Evolutionary conservation across 2,113 vertebrate genomes (phyloP), one percentile per base, ranked within the genome.

Genomic region (Saccopteryx leptura): DNA sequence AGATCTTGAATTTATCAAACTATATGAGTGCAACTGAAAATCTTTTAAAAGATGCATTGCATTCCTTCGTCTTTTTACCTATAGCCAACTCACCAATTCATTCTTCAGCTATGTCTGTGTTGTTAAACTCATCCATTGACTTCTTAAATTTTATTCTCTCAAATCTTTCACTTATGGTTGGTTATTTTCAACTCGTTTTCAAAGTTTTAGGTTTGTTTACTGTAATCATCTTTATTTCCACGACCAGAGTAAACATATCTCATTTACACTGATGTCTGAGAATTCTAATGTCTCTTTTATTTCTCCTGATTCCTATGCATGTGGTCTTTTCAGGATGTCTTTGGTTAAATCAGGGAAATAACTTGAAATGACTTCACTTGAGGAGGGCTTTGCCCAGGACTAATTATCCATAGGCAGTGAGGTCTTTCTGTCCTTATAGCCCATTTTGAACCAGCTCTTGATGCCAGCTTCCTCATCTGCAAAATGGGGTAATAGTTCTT

Each of bases 301-400:
- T 58, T 84, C 54, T 95, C 6, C 26, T 11, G 54, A 69, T 74
- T 82, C 33, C 24, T 46, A 88, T 1, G 5, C 39, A 65, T 26
- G 72, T 9, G 39, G 33, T 90, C 52, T 33, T 90, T 48, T 91
- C 54, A 18, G 48, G 52, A 68, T 19, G 8, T 23, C 46, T 82
- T 82, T 90, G 86, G n/a, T 58, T 76, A 75, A 17, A 75, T 39
- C 52, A 23, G 39, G 39, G 8, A 71, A 71, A 12, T 88, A 61
- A 63, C 19, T 86, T 93, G 39, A 28, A 92, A n/a, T 31, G 58
- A 78, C 63, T 90, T 87, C 89, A 63, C 60, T 83, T 87, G n/a
- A 58, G 24, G 54, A 78, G n/a, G 60, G 28, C 33, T 87, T 89
- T 75, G 48, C 52, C 52, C n/a, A 69, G 56, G 56, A 78, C 48